These are phyloP conservation scores for Matsumyia berberina DNA, from an alignment of 2,888 invertebrate species.

Conservation along the genomic window DNA sequence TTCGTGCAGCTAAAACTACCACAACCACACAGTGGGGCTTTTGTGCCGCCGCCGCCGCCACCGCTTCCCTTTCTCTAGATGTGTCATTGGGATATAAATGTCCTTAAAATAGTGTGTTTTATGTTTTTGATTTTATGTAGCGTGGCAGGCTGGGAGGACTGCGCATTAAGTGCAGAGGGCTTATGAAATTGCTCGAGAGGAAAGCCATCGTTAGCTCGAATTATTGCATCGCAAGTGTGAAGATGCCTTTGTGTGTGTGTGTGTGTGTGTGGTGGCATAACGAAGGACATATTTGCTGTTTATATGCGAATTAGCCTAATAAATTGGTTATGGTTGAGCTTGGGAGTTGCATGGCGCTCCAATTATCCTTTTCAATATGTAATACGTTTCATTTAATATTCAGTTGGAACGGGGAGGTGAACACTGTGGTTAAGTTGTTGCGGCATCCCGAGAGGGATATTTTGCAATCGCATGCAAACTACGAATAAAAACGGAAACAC, in stretches of 20 bases:
- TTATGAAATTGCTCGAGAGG: constrained; percentile 46
- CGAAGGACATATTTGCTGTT: constrained; percentile 29
- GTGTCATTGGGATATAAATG: constrained; percentile 50
- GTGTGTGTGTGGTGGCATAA: constrained; percentile 16
- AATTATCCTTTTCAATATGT: constrained; percentile 18
- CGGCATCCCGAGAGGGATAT: not conserved
- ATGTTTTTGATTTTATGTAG: constrained; percentile 65
- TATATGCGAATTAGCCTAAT: constrained; percentile 29
- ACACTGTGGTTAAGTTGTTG: not conserved
- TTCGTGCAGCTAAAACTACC: constrained; percentile 57
- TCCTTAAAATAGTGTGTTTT: constrained; percentile 62
- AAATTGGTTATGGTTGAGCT: constrained; percentile 14
- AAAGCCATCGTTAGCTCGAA: constrained; percentile 55
- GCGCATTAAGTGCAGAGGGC: constrained; percentile 38
- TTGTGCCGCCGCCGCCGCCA: too few species aligned
- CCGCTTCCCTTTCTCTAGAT: not conserved
- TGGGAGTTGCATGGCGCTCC: not conserved
- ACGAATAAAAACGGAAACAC: constrained; percentile 3
- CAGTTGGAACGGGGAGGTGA: not conserved
- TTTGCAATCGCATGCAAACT: constrained; percentile 7
- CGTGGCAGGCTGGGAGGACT: not conserved
- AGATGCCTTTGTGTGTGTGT: not conserved
- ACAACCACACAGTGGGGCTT: not conserved
- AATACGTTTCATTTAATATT: constrained; percentile 4
- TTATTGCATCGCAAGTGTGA: constrained; percentile 22